phyloP scores from a whole-genome alignment of 37 sponge, comb jelly and placozoan genomes.

The Bolinopsis microptera region DNA sequence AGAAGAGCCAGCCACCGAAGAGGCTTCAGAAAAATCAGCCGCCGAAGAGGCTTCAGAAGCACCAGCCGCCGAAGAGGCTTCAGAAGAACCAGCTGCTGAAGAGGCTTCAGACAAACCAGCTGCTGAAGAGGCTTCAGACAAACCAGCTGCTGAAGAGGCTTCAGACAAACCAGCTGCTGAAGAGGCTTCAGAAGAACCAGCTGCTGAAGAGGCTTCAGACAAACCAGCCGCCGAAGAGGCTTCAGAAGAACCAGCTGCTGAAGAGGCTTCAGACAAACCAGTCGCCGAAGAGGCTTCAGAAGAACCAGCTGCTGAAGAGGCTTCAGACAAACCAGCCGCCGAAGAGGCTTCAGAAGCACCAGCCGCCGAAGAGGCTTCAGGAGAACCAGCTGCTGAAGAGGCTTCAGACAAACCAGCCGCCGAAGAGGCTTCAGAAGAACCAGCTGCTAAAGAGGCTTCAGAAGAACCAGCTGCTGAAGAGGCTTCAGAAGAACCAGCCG shows the following conservation, averaged over 20 bases:
- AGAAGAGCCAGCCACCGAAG: neutral
- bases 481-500: too few species aligned
- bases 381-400: neutral
- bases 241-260: neutral
- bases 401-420: neutral
- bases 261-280: too few species aligned
- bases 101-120: neutral
- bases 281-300: too few species aligned
- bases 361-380: neutral
- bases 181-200: neutral
- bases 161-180: neutral
- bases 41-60: constrained; percentile 2
- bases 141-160: neutral
- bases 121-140: neutral
- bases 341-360: too few species aligned
- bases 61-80: neutral
- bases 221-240: neutral
- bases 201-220: neutral
- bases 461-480: neutral
- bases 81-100: neutral
- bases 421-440: constrained; percentile 4
- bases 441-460: neutral
- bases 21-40: neutral
- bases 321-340: too few species aligned
- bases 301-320: too few species aligned